Evolutionary conservation across 2,797 vertebrate species (phyloP).

Genomic region (Borostomias antarcticus): DNA sequence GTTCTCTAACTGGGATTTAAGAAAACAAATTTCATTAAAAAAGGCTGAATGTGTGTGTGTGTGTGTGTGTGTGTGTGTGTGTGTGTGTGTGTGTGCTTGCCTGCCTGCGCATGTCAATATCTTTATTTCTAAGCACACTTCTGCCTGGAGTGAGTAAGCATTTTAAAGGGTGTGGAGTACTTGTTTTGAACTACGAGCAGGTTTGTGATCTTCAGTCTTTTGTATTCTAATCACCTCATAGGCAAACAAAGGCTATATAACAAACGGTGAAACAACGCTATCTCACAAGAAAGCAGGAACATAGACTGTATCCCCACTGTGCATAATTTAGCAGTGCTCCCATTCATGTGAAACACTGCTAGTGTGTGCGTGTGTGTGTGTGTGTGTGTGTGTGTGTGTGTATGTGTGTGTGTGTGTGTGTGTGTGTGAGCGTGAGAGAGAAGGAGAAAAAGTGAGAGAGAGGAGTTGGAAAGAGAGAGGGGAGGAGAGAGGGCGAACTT

Average conservation of each 20-base stretch:
- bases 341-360: constrained; percentile 60
- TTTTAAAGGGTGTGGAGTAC: constrained; percentile 74
- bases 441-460: constrained; percentile 21
- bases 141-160: constrained; percentile 60
- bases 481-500: no score
- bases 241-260: constrained; percentile 72
- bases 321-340: constrained; percentile 75
- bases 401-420: constrained; percentile 11
- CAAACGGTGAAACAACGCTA: constrained; percentile 75
- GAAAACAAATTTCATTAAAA: no score
- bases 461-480: constrained; percentile 35
- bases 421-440: neutral
- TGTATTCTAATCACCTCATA: constrained; percentile 79
- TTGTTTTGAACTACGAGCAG: constrained; percentile 78
- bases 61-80: no score
- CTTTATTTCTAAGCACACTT: constrained; percentile 46
- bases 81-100: constrained; percentile 1
- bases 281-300: constrained; percentile 77
- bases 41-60: no score
- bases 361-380: neutral
- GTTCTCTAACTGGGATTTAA: no score
- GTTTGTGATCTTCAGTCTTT: constrained; percentile 73
- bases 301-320: constrained; percentile 76
- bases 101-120: constrained; percentile 3
- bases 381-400: constrained; percentile 19